Evolutionary conservation across 2,113 vertebrate genomes (phyloP).

Genomic region (Tichodroma muraria): DNA sequence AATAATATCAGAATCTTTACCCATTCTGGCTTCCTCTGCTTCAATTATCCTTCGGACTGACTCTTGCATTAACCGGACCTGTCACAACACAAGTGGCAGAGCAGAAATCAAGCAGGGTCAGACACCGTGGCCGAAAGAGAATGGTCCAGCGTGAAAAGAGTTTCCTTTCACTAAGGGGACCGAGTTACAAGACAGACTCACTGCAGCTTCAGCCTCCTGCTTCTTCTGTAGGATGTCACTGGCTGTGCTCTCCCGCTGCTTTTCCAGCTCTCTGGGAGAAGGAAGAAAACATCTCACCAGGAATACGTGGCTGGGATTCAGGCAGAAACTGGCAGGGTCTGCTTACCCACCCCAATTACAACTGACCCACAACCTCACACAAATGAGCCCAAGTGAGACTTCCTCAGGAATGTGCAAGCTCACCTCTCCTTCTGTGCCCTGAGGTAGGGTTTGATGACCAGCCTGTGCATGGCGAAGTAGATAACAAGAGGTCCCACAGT

Average conservation of each 20-base stretch:
- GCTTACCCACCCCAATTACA: neutral
- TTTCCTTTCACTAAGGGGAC: neutral
- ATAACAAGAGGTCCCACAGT: conserved; percentile 89
- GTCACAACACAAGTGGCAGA: neutral
- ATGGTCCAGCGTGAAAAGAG: neutral
- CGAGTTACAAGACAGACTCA: conserved; percentile 63
- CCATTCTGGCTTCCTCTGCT: conserved; percentile 92
- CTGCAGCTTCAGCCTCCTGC: conserved; percentile 92
- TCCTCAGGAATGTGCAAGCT: conserved; percentile 40
- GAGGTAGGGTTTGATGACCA: conserved; percentile 93
- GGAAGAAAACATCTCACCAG: neutral
- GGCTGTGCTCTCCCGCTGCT: conserved; percentile 86
- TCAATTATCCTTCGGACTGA: conserved; percentile 95
- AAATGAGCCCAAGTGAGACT: neutral
- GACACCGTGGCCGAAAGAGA: neutral
- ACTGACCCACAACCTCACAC: neutral
- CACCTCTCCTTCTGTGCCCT: conserved; percentile 92
- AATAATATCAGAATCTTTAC: conserved; percentile 64
- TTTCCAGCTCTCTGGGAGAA: conserved; percentile 87
- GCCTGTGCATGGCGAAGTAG: conserved; percentile 90
- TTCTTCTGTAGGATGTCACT: conserved; percentile 87
- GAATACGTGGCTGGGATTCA: neutral
- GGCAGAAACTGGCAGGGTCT: neutral
- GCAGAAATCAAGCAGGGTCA: neutral
- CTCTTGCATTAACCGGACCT: conserved; percentile 97